These are phyloP conservation scores for Eulacestoma nigropectus DNA, from an alignment of 2,113 vertebrate species.

Conservation along the genomic window DNA sequence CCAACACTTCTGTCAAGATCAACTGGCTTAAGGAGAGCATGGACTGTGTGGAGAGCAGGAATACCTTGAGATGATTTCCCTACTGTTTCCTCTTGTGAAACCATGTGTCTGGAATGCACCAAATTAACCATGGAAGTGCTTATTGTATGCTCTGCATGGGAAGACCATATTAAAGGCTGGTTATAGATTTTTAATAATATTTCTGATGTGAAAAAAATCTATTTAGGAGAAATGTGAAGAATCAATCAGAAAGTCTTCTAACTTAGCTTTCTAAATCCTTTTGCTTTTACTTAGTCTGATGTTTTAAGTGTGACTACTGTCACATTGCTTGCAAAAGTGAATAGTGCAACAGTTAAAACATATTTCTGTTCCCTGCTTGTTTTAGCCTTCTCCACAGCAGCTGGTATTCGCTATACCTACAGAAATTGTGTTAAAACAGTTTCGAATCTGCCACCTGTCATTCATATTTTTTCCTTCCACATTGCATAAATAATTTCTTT, in stretches of 20 bases:
- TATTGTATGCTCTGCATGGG: background rate
- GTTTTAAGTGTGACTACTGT: background rate
- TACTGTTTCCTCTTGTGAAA: background rate
- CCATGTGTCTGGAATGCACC: background rate
- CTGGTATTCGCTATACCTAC: background rate
- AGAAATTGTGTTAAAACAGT: background rate
- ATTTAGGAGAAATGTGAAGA: background rate
- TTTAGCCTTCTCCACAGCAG: background rate
- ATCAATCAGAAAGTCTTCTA: background rate
- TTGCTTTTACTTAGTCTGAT: background rate
- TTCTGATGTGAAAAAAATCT: background rate
- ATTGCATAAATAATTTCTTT: background rate
- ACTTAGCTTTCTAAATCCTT: background rate
- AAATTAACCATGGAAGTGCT: background rate
- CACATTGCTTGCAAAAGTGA: background rate
- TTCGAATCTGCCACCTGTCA: background rate
- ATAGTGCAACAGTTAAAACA: background rate
- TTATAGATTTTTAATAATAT: background rate
- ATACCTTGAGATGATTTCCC: background rate
- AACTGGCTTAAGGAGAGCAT: background rate
- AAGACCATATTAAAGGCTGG: background rate
- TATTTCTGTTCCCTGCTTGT: background rate
- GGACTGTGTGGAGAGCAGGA: background rate
- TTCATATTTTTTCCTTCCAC: background rate
- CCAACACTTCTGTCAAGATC: background rate